Conservation (phyloP, 2,797 vertebrate genomes). For the Neopelma chrysocephalum region DNA sequence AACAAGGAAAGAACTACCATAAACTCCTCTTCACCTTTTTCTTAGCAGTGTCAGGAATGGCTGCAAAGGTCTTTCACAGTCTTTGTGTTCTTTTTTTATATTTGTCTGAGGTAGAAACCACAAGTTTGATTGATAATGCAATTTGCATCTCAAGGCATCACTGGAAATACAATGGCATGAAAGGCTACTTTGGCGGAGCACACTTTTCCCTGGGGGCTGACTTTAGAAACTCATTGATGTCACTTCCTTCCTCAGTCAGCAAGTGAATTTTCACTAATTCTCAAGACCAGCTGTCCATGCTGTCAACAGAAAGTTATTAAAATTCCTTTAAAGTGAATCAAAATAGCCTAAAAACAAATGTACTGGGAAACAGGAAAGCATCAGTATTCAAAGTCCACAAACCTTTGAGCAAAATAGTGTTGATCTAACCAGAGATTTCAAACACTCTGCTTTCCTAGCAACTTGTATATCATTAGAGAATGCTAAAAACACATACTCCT, state of each 20-base stretch:
- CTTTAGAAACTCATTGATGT: conserved; percentile 83
- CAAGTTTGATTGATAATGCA: conserved; percentile 74
- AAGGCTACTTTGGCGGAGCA: conserved; percentile 73
- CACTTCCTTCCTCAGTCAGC: conserved; percentile 84
- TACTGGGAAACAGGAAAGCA: conserved; percentile 84
- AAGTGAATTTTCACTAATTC: conserved; percentile 83
- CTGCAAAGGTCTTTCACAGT: conserved; percentile 23
- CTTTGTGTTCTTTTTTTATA: background rate
- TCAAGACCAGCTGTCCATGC: conserved; percentile 82
- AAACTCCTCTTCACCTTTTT: conserved; percentile 19
- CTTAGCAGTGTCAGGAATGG: conserved; percentile 17
- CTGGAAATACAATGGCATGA: conserved; percentile 74
- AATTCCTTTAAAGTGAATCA: conserved; percentile 86
- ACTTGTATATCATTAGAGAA: conserved; percentile 77
- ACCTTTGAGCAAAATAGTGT: conserved; percentile 81
- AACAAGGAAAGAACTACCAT: background rate
- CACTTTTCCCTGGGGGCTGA: conserved; percentile 74
- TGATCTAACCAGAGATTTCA: conserved; percentile 82
- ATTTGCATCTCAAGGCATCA: conserved; percentile 74
- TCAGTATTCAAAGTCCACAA: conserved; percentile 86
- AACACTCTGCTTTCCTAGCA: conserved; percentile 70
- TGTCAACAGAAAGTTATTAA: conserved; percentile 86
- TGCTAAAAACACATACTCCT: conserved; percentile 67
- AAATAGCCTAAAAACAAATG: conserved; percentile 86
- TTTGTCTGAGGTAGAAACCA: conserved; percentile 68